Evolutionary conservation across 2,888 invertebrate species (phyloP).

Genomic region (Drosophila nr. perissopoda): DNA sequence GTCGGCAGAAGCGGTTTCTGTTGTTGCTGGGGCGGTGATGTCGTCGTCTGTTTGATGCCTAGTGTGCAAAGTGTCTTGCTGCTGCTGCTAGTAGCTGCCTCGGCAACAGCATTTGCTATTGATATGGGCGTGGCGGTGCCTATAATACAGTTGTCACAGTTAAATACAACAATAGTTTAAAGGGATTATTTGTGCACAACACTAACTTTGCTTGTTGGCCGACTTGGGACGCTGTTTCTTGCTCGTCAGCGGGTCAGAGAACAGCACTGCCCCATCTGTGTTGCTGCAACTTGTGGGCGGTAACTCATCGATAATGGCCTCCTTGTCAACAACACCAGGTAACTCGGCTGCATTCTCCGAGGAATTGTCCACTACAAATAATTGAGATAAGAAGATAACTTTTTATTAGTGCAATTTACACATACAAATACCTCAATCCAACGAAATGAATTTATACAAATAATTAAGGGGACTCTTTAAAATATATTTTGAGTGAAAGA

Average conservation of each 20-base stretch:
- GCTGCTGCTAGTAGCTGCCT: slow-evolving; percentile 54
- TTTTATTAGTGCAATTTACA: background rate
- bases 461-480: background rate
- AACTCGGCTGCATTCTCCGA: slow-evolving; percentile 42
- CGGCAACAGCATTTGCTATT: slow-evolving; percentile 70
- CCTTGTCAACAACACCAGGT: background rate
- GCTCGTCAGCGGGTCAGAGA: slow-evolving; percentile 39
- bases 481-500: background rate
- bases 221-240: slow-evolving; percentile 68
- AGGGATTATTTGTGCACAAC: background rate
- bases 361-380: slow-evolving; percentile 57
- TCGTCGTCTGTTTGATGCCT: slow-evolving; percentile 34
- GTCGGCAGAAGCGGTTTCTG: slow-evolving; percentile 38
- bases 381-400: background rate
- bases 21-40: slow-evolving; percentile 14
- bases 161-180: background rate
- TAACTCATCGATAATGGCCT: slow-evolving; percentile 13
- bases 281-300: background rate
- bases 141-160: slow-evolving; percentile 13
- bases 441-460: background rate
- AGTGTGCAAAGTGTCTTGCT: slow-evolving; percentile 43
- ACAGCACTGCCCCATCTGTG: slow-evolving; percentile 38
- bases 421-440: background rate
- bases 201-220: slow-evolving; percentile 72
- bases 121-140: slow-evolving; percentile 72